Evolutionary conservation across 2,888 invertebrate genomes (phyloP), one percentile per base, ranked within the genome.

Genomic region (Beris morrisii): DNA sequence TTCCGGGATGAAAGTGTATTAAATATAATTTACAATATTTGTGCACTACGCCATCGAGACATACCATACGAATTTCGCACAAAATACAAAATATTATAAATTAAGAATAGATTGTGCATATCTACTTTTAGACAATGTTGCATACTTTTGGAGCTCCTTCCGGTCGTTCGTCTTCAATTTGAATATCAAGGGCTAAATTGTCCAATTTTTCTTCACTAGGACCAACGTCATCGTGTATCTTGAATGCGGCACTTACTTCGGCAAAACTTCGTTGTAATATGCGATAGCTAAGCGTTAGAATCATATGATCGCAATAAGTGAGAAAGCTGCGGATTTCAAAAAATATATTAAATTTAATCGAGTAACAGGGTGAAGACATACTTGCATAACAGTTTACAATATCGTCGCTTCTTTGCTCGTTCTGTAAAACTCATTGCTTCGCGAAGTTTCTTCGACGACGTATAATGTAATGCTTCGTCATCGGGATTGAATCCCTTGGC

Each of bases 341-440:
- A 67, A 67, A 69, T 46, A 9, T 11, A 2, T 22, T 3, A 43
- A 44, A 31, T 22, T 22, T 70, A 72, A 58, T 31, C 31, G 57
- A 67, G 13, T 7, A 15, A 59, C 4, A 38, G 2, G 9, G 9
- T 38, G 3, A 38, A 38, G 13, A 64, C 71, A 77, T 82, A 93
- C 93, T 90, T 85, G 45, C 92, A 87, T 3, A 95, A 82, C 69
- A 92, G 83, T 75, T 87, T 86, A 75, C 93, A 94, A 76, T 90
- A 91, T 72, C 88, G 87, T 70, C 91, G 85, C 75, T 95, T 95
- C 73, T 88, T 88, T 0, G 92, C 91, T 74, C 93, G 92, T 74
- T 94, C 92, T 57, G 92, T 92, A 76, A 93, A 95, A 4, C 92
- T 90, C 86, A 92, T 90, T 71, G 90, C 90, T 22, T 86, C 85